A percentile compares a stretch with the other conserved stretches of the same genome.
Evolutionary conservation across 2,113 vertebrate genomes (phyloP).

Genomic region (Nesoenas mayeri): DNA sequence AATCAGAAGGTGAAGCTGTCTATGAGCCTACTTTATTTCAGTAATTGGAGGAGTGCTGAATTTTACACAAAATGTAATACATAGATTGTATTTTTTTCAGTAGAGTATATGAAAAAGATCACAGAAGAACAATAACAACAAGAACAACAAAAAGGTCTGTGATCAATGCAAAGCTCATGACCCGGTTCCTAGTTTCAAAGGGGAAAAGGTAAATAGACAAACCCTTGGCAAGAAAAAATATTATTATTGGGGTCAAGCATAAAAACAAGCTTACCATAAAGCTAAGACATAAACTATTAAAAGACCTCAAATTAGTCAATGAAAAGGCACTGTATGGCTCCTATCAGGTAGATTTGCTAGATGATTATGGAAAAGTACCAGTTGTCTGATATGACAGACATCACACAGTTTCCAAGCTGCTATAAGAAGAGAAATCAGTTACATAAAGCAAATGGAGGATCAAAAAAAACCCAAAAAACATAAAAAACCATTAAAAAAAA

Average conservation of each 20-base stretch:
- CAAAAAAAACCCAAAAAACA: no score
- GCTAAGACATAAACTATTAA: not conserved
- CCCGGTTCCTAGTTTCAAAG: fast-evolving
- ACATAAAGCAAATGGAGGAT: not conserved
- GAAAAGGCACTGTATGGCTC: not conserved
- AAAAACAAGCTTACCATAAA: not conserved
- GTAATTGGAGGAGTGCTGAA: not conserved
- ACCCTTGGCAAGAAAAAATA: not conserved
- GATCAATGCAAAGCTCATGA: not conserved
- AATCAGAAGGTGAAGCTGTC: not conserved
- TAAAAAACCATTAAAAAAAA: no score
- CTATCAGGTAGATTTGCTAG: not conserved
- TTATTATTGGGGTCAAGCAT: not conserved
- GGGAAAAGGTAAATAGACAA: not conserved
- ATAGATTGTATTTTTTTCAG: not conserved
- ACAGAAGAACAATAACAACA: not conserved
- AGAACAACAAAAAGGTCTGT: not conserved
- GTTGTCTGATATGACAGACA: not conserved
- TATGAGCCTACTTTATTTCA: not conserved
- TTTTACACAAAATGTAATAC: not conserved
- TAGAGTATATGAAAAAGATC: not conserved
- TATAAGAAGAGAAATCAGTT: not conserved
- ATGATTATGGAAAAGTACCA: not conserved
- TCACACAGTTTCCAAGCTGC: not conserved
- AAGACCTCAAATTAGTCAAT: not conserved